Evolutionary conservation across 35 echinoderm and acorn worm species (phyloP).

Genomic region (Amphiura filiformis): DNA sequence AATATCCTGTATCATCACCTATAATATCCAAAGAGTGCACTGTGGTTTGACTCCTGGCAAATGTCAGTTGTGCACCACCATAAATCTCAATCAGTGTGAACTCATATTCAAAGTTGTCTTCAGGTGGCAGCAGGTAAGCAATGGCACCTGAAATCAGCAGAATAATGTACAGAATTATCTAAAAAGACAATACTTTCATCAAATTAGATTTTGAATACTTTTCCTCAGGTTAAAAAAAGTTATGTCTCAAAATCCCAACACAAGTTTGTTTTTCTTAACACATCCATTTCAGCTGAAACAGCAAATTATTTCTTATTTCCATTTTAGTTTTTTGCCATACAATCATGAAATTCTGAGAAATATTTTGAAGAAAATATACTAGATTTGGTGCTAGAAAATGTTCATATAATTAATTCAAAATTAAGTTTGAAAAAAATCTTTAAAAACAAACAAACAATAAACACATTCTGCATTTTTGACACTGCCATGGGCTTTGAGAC

Average conservation of each 20-base stretch:
- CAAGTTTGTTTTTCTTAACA: no score
- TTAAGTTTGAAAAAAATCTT: no score
- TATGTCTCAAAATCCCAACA: background rate
- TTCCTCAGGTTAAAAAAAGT: background rate
- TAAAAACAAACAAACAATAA: no score
- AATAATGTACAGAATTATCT: background rate
- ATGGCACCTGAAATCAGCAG: constrained; percentile 37
- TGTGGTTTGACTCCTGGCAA: constrained; percentile 48
- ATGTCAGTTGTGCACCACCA: constrained; percentile 57
- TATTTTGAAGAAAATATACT: background rate
- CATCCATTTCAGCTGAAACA: no score
- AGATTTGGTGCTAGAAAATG: background rate
- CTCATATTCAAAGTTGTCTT: constrained; percentile 44
- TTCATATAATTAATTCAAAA: background rate
- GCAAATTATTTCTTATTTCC: no score
- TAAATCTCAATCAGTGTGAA: constrained; percentile 82
- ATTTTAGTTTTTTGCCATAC: no score
- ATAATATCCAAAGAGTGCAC: constrained; percentile 37
- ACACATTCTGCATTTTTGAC: no score
- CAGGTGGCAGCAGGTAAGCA: constrained; percentile 56
- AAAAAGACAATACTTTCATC: background rate
- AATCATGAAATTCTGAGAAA: no score
- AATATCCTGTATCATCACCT: constrained; percentile 83
- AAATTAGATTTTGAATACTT: background rate
- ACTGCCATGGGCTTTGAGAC: no score